A percentile compares a stretch with the other conserved stretches of the same genome.
phyloP scores from a whole-genome alignment of 2,888 invertebrate genomes.

The Drosophila neonasuta region DNA sequence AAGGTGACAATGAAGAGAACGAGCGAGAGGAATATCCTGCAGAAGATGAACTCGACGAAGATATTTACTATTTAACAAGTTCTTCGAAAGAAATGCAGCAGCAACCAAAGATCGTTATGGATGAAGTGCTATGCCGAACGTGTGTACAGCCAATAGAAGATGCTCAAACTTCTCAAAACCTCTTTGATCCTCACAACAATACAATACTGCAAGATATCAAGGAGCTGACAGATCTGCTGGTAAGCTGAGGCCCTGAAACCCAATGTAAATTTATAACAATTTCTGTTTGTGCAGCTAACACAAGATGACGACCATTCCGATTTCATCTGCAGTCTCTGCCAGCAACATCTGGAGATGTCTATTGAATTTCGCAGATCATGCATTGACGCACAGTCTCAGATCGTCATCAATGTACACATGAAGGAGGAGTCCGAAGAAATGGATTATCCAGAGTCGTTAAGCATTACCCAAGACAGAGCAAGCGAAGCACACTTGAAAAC shows the following conservation, averaged over 20 bases:
- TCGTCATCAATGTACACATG: conserved; percentile 15
- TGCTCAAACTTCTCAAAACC: conserved; percentile 14
- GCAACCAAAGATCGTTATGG: not conserved
- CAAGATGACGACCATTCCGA: conserved; percentile 38
- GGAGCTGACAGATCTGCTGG: conserved; percentile 40
- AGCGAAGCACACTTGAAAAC: conserved; percentile 1
- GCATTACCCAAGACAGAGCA: not conserved
- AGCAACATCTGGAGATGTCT: conserved; percentile 46
- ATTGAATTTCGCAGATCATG: conserved; percentile 53
- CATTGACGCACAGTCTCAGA: conserved; percentile 44
- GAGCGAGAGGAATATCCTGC: conserved; percentile 8
- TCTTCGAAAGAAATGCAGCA: not conserved
- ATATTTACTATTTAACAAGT: not conserved
- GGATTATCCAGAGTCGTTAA: not conserved
- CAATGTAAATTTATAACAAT: not conserved
- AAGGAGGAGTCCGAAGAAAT: conserved; percentile 25
- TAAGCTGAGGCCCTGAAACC: conserved; percentile 6
- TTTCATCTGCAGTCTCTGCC: conserved; percentile 47
- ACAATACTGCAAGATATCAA: conserved; percentile 43
- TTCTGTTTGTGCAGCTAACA: conserved; percentile 21
- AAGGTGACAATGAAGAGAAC: not conserved
- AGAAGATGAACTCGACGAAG: not conserved
- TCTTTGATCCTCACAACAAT: conserved; percentile 39
- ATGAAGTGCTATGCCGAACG: conserved; percentile 46
- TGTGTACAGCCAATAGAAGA: conserved; percentile 38